Evolutionary conservation across 2,113 vertebrate genomes (phyloP), one percentile per base, ranked within the genome.

Genomic region (Amphiprion ocellaris): DNA sequence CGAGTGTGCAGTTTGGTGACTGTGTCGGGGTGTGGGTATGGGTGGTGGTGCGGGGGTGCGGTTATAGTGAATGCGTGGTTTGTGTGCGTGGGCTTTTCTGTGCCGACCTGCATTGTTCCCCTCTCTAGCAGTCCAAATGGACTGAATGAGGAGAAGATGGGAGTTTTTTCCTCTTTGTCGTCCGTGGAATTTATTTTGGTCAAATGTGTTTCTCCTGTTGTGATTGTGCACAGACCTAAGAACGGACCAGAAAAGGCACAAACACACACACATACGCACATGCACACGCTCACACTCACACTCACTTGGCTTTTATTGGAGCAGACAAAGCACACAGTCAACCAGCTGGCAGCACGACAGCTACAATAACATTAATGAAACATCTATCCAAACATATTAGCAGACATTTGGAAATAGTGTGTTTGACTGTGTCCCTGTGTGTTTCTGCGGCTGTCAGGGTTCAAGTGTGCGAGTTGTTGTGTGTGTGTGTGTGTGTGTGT

Each of bases 281-380:
- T 53, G 41, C 49, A 0, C 49, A 55, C 41, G 30, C 62, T 37
- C 37, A 54, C 78, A 55, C 63, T 16, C 65, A 26, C 0, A 64
- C 65, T 52, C 52, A 61, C 59, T 80, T 69, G 55, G 65, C 84
- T 82, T 85, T 77, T 81, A 90, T 88, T 89, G 74, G 53, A 80
- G 67, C 60, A 76, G 76, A 86, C 81, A 89, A 88, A 90, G 71
- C 69, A 65, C 77, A 81, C 56, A 71, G 59, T 84, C 74, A 74
- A 85, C 63, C 85, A 86, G 82, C 81, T 82, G 82, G 84, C 74
- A 80, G 60, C 64, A 81, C 26, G 54, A 74, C 69, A 64, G 60
- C 60, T 59, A 75, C 77, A 77, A 78, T 88, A 76, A 89, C 71
- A 83, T 90, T 86, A 84, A 90, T 77, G 70, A 83, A 90, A 89